Evolutionary conservation across 2,888 invertebrate species (phyloP).

Genomic region (Microdon myrmicae): DNA sequence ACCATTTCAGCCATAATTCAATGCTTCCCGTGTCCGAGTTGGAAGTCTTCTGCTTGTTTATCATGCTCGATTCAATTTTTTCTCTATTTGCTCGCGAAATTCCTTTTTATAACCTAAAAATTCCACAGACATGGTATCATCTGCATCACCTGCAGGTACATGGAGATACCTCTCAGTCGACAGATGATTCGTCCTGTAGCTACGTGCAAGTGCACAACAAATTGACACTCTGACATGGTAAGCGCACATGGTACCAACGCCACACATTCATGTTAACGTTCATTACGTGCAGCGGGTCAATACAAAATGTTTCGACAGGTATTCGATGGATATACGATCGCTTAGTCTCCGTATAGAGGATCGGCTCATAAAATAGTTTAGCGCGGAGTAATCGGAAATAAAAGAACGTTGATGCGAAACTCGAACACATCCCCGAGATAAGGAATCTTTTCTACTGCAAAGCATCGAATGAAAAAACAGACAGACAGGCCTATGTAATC

Average conservation of each 20-base stretch:
- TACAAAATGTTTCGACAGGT: constrained; percentile 51
- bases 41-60: too few species aligned
- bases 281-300: constrained; percentile 51
- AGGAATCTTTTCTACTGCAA: constrained; percentile 41
- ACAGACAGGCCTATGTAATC: constrained; percentile 33
- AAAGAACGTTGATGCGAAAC: constrained; percentile 7
- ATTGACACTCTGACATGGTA: constrained; percentile 51
- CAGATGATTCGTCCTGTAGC: constrained; percentile 20
- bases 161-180: too few species aligned
- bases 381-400: constrained; percentile 12
- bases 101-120: too few species aligned
- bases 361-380: constrained; percentile 40
- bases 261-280: constrained; percentile 47
- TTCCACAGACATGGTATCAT: too few species aligned
- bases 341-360: constrained; percentile 18
- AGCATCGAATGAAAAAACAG: constrained; percentile 25
- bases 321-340: constrained; percentile 40
- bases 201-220: constrained; percentile 51
- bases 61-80: too few species aligned
- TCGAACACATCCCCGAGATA: constrained; percentile 44
- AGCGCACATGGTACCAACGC: constrained; percentile 43
- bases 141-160: too few species aligned
- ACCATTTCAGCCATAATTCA: too few species aligned
- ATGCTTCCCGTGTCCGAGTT: too few species aligned
- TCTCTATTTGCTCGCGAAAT: too few species aligned